Percentiles rank a stretch among this genome's conserved stretches.
phyloP scores from a whole-genome alignment of 2,888 invertebrate genomes.

The Embidobia sp. region DNA sequence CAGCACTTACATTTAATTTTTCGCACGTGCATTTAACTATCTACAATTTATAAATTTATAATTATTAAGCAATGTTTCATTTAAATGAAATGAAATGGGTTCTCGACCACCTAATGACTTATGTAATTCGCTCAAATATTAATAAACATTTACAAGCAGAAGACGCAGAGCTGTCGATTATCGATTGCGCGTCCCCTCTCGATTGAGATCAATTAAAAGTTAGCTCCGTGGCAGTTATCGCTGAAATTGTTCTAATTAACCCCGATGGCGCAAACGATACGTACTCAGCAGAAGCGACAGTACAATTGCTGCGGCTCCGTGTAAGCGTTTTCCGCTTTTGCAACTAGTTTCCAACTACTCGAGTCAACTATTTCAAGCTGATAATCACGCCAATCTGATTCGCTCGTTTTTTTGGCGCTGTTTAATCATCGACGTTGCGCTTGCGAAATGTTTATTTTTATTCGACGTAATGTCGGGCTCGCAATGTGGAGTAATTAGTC shows the following conservation, averaged over 20 bases:
- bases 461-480: slow-evolving; percentile 1
- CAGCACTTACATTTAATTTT: too few relatives aligned
- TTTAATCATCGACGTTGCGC: slow-evolving; percentile 33
- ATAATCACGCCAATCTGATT: slow-evolving; percentile 61
- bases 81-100: slow-evolving; percentile 17
- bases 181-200: slow-evolving; percentile 5
- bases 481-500: too few relatives aligned
- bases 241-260: slow-evolving; percentile 64
- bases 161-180: slow-evolving; percentile 17
- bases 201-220: slow-evolving; percentile 59
- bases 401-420: slow-evolving; percentile 15
- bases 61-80: too few relatives aligned
- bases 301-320: slow-evolving; percentile 55
- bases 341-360: slow-evolving; percentile 64
- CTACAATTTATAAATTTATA: too few relatives aligned
- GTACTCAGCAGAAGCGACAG: slow-evolving; percentile 63
- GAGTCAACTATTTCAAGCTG: slow-evolving; percentile 54
- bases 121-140: too few relatives aligned
- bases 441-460: slow-evolving; percentile 34
- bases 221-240: slow-evolving; percentile 50
- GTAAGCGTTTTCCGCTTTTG: slow-evolving; percentile 63
- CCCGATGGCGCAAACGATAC: slow-evolving; percentile 52
- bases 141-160: not conserved
- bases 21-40: not conserved
- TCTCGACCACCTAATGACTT: too few relatives aligned